A percentile compares a stretch with the other conserved stretches of the same genome.
phyloP scores from a whole-genome alignment of 2,888 invertebrate genomes.

The Pheosia gnoma region DNA sequence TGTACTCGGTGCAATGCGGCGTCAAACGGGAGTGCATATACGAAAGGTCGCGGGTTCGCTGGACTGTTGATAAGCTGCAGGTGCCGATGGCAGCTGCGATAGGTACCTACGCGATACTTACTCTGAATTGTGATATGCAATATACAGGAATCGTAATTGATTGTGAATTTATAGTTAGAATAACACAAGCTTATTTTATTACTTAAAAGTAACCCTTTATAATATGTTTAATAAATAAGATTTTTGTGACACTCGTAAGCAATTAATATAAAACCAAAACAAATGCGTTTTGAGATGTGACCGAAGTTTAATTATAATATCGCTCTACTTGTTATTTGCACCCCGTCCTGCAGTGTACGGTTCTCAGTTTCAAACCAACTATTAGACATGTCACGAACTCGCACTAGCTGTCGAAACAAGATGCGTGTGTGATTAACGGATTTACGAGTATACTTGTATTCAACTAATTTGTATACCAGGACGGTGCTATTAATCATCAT shows the following conservation, averaged over 20 bases:
- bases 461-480: slow-evolving; percentile 7
- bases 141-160: slow-evolving; percentile 28
- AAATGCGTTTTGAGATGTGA: too few relatives aligned
- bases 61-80: slow-evolving; percentile 56
- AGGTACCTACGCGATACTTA: slow-evolving; percentile 29
- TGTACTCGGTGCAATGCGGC: slow-evolving; percentile 27
- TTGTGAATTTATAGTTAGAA: slow-evolving; percentile 14
- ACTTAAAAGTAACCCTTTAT: too few relatives aligned
- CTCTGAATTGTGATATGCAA: slow-evolving; percentile 28
- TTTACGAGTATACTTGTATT: slow-evolving; percentile 3
- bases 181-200: not conserved
- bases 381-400: slow-evolving; percentile 5
- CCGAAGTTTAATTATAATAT: too few relatives aligned
- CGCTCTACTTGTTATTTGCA: not conserved
- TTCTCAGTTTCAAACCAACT: slow-evolving; percentile 1
- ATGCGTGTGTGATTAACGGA: slow-evolving; percentile 7
- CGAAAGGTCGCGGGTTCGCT: slow-evolving; percentile 52
- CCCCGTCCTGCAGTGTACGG: not conserved
- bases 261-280: too few relatives aligned
- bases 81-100: slow-evolving; percentile 52
- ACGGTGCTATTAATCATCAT: slow-evolving; percentile 26
- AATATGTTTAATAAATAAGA: too few relatives aligned
- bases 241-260: too few relatives aligned
- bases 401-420: slow-evolving; percentile 7
- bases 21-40: slow-evolving; percentile 18